Evolutionary conservation across 2,888 invertebrate genomes (phyloP).

Genomic region (Leucophora obtusa): DNA sequence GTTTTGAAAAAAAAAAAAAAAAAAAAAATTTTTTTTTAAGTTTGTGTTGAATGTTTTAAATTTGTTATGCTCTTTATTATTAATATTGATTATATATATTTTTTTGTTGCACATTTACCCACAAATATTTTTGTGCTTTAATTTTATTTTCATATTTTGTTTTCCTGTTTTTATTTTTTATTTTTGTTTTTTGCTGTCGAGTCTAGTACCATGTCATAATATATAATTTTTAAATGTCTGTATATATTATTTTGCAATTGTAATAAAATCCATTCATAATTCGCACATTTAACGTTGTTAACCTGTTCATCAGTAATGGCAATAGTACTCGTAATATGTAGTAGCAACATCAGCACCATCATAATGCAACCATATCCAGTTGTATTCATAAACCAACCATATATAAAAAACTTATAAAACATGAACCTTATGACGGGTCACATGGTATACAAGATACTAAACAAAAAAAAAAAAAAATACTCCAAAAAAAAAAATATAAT

Average conservation of each 20-base stretch:
- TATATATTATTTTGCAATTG: constrained; percentile 30
- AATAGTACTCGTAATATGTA: no score
- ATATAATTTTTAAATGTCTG: neutral
- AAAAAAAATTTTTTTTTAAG: no score
- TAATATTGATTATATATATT: no score
- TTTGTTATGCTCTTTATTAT: no score
- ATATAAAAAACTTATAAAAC: constrained; percentile 47
- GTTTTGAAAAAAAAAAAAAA: no score
- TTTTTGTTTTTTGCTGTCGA: neutral
- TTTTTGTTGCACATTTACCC: no score
- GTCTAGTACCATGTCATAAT: neutral
- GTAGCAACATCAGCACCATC: constrained; percentile 6
- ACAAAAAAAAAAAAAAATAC: no score
- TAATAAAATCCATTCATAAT: constrained; percentile 54
- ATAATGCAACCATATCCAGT: no score
- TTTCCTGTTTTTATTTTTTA: neutral
- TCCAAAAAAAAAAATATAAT: constrained; percentile 35
- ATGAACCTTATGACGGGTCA: constrained; percentile 63
- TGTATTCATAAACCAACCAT: neutral
- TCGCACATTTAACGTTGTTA: constrained; percentile 58
- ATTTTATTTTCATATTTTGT: no score
- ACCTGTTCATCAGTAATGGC: constrained; percentile 47
- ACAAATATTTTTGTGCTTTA: no score
- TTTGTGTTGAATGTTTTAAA: no score
- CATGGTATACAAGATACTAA: constrained; percentile 54